Evolutionary conservation across 2,113 vertebrate species (phyloP), one percentile per base, ranked within the genome.

Genomic region (Zosterops pallidus): DNA sequence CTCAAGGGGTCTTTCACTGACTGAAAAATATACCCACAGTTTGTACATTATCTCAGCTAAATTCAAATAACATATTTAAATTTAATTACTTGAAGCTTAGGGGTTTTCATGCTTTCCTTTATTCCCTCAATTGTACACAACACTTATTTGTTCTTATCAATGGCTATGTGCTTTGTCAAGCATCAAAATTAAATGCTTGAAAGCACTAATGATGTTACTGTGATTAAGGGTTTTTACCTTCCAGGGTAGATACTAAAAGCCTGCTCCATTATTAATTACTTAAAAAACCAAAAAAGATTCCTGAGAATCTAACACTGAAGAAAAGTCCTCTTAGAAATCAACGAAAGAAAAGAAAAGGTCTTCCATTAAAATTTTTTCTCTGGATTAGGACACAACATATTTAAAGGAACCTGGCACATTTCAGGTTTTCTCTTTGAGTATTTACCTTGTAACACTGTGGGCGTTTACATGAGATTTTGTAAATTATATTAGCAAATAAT

Each of bases 171-270:
- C 92, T 98, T 97, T 98, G 95, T 96, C 96, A 97, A 97, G 96
- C 94, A 97, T 97, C 96, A 97, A 97, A 97, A 98, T 98, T 97
- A 97, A 98, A 97, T 96, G 98, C 97, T 97, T 97, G 87, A 90
- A 95, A 97, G 95, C 95, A 96, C 96, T 97, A 97, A 98, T 97
- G 97, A 97, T 97, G 97, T 95, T 96, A 97, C 95, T 97, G 94
- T 98, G 97, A 98, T 97, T 96, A 98, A 97, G 80, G 90, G 93
- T 92, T 97, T 97, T 98, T 97, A 96, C 88, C 80, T 46, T 97
- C 82, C 72, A 95, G 64, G 94, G 92, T 62, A 94, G 96, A 97
- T 94, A 93, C 87, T 96, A 95, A 97, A 96, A 97, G 90, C 86
- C 80, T 90, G 71, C 35, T 96, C 90, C 95, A 88, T 87, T 96